Conservation (phyloP, 30 jellyfish, hydroid and myxozoan genomes). For the Turritopsis dohrnii region DNA sequence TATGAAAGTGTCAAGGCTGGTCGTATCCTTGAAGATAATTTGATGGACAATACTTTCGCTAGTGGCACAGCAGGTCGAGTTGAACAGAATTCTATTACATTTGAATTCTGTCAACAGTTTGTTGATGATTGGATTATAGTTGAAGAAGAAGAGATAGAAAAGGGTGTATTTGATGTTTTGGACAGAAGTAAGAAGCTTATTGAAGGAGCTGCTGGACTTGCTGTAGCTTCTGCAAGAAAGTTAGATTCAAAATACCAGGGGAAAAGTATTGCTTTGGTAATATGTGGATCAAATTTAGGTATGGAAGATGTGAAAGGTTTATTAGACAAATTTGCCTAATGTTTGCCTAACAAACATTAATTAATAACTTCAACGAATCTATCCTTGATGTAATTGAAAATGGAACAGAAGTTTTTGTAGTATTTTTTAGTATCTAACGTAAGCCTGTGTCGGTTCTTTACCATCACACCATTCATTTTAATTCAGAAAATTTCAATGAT, state of each 20-base stretch:
- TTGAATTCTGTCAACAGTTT: slow-evolving; percentile 53
- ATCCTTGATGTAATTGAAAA: too few relatives aligned
- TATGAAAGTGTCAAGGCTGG: slow-evolving; percentile 45
- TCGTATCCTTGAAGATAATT: slow-evolving; percentile 40
- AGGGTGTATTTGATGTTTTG: slow-evolving; percentile 59
- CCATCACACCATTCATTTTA: too few relatives aligned
- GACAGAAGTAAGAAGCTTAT: slow-evolving; percentile 58
- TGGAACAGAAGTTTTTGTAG: too few relatives aligned
- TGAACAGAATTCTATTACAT: slow-evolving; percentile 66
- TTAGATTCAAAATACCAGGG: slow-evolving; percentile 38
- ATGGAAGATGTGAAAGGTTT: slow-evolving; percentile 28
- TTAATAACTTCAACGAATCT: too few relatives aligned
- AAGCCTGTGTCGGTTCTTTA: too few relatives aligned
- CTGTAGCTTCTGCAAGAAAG: slow-evolving; percentile 59
- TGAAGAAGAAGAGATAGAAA: slow-evolving; percentile 79
- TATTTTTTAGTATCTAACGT: too few relatives aligned
- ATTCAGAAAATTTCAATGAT: too few relatives aligned
- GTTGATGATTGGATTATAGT: slow-evolving; percentile 90
- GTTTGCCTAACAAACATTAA: background rate
- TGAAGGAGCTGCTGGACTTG: slow-evolving; percentile 85
- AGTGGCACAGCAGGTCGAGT: slow-evolving; percentile 83
- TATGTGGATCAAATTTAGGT: slow-evolving; percentile 78
- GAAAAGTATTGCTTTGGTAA: slow-evolving; percentile 55
- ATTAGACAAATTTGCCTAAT: slow-evolving; percentile 15
- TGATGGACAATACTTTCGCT: slow-evolving; percentile 43